Evolutionary conservation across 2,888 invertebrate genomes (phyloP), one percentile per base, ranked within the genome.

Genomic region (Tipula unca): DNA sequence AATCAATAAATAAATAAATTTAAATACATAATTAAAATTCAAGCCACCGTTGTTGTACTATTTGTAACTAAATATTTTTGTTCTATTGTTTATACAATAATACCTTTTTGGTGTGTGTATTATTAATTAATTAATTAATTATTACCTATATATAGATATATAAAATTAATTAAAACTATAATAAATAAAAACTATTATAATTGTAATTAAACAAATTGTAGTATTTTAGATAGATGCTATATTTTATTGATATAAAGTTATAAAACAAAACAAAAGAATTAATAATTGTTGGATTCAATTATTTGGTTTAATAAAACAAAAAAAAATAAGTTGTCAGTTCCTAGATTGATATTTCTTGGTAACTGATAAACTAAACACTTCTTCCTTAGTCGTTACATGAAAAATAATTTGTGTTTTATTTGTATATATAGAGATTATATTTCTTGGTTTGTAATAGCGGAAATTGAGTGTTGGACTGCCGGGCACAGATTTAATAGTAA

Each of bases 151-250:
- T 69, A 25, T 69, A 69, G 69, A 69, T 69, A 25, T n/a, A n/a
- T 69, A 69, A 69, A 25, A 10, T 69, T 69, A 69, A 69, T 69
- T 69, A 69, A 69, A 20, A 69, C 8, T 39, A 4, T 10, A 39
- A 25, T 25, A 69, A 69, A 8, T 25, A 10, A 69, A 25, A 25
- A 20, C 13, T 69, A 69, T 69, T 10, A 10, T 25, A 48, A 48
- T 48, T 48, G 39, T 39, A 48, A 48, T 48, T 48, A 48, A 48
- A 48, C 17, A 48, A 17, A n/a, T 32, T 2, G 48, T 25, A 69
- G 69, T 69, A 69, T 69, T 69, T 69, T 69, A 69, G 69, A 69
- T 69, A 69, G 69, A 69, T 69, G 25, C 69, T 69, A 69, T 69
- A 69, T 69, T 69, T 69, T 69, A 69, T 69, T 69, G 69, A 69